phyloP scores from a whole-genome alignment of 2,797 vertebrate genomes.

The Microctenopoma steveboyesi region DNA sequence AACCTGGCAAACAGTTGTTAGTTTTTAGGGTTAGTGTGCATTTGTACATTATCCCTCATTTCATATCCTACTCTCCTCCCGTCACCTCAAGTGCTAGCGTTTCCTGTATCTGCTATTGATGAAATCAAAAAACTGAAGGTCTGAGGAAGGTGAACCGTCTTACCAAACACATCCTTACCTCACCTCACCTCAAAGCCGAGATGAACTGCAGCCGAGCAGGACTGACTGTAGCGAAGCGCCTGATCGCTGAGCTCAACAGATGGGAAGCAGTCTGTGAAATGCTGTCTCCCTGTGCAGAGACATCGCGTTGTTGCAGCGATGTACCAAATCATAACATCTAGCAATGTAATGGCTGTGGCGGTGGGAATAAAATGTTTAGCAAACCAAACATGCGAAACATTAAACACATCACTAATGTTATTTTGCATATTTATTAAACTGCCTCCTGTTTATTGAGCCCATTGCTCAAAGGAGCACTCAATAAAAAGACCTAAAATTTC shows the following conservation, averaged over 20 bases:
- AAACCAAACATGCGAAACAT: constrained; percentile 6
- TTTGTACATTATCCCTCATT: constrained; percentile 63
- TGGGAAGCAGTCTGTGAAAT: constrained; percentile 32
- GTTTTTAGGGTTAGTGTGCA: constrained; percentile 49
- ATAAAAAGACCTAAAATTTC: not conserved
- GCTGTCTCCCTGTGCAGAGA: constrained; percentile 25
- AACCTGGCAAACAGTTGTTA: constrained; percentile 59
- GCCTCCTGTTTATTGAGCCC: constrained; percentile 31
- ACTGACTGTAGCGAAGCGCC: constrained; percentile 8
- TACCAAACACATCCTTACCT: constrained; percentile 32
- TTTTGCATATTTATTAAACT: constrained; percentile 1
- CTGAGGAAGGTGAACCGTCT: constrained; percentile 29
- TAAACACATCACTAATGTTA: not conserved
- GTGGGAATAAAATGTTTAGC: constrained; percentile 19
- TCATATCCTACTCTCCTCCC: constrained; percentile 66
- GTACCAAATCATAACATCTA: constrained; percentile 9
- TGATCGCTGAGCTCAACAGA: constrained; percentile 54
- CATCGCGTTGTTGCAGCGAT: constrained; percentile 9
- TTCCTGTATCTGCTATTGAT: constrained; percentile 74
- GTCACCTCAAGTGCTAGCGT: constrained; percentile 75
- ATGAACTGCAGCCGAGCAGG: constrained; percentile 43
- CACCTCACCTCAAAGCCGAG: constrained; percentile 31
- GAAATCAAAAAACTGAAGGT: constrained; percentile 43
- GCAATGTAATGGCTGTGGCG: constrained; percentile 8
- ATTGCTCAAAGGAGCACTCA: not conserved